Percentiles rank a stretch among this genome's conserved stretches.
Conservation (phyloP, 2,113 vertebrate species). For the Dromas ardeola region DNA sequence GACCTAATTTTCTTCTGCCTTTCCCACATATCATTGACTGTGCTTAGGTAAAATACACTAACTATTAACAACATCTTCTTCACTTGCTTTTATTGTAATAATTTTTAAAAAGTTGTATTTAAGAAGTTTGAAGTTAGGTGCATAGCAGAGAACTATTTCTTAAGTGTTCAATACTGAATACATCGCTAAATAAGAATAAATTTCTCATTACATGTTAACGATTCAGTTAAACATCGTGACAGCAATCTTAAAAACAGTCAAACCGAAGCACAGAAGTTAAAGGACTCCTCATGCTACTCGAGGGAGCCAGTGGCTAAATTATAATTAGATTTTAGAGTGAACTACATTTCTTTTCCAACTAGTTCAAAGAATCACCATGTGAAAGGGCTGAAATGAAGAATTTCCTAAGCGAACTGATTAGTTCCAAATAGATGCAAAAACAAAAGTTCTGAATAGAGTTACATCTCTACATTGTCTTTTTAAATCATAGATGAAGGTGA, state of each 20-base stretch:
- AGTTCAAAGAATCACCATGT: neutral
- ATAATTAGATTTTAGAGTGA: neutral
- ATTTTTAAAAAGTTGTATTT: neutral
- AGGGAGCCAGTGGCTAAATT: neutral
- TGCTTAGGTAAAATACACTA: neutral
- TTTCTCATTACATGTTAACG: neutral
- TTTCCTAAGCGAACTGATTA: neutral
- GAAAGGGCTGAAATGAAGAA: neutral
- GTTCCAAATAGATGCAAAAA: neutral
- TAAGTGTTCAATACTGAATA: neutral
- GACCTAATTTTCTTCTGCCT: neutral
- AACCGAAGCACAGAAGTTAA: neutral
- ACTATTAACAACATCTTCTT: neutral
- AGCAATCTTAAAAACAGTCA: neutral
- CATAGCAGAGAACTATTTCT: neutral
- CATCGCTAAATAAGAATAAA: neutral
- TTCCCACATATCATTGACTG: neutral
- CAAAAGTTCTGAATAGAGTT: neutral
- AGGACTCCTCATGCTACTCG: neutral
- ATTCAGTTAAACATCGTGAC: neutral
- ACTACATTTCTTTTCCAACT: neutral
- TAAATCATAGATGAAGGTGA: slow-evolving; percentile 20
- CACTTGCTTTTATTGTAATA: neutral
- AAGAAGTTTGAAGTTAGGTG: neutral
- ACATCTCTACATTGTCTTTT: neutral